These are phyloP conservation scores for Mechanitis messenoides DNA, from an alignment of 2,888 invertebrate genomes.

Conservation along the genomic window DNA sequence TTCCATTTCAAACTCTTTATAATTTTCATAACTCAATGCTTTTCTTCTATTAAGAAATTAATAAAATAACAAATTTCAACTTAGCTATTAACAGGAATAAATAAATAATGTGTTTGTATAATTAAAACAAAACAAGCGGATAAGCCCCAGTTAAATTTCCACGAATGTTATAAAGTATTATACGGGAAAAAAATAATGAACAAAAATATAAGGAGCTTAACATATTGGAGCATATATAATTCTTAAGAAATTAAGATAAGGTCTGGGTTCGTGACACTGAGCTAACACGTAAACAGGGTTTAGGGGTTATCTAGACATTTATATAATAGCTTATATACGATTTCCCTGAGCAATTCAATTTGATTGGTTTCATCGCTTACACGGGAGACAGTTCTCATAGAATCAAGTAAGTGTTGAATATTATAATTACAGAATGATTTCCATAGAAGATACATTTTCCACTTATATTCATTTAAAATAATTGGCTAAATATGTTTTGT, in stretches of 20 bases:
- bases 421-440: not conserved
- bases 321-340: constrained; percentile 44
- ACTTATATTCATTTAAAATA: too few species aligned
- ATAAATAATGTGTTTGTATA: too few species aligned
- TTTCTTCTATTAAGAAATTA: too few species aligned
- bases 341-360: constrained; percentile 42
- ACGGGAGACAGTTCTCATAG: constrained; percentile 35
- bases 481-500: too few species aligned
- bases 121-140: too few species aligned
- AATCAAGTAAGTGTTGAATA: constrained; percentile 45
- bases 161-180: not conserved
- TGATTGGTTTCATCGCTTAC: constrained; percentile 36
- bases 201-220: constrained; percentile 26
- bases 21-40: too few species aligned
- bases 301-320: constrained; percentile 53
- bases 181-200: not conserved
- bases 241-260: constrained; percentile 47
- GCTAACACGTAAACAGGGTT: constrained; percentile 46
- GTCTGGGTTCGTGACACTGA: constrained; percentile 36
- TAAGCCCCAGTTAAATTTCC: too few species aligned
- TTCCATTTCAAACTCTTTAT: too few species aligned
- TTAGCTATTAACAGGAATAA: too few species aligned
- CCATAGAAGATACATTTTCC: not conserved
- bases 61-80: too few species aligned
- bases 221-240: constrained; percentile 30